Percentiles rank a stretch among this genome's conserved stretches.
These are phyloP conservation scores for Brachyopa scutellaris DNA, from an alignment of 2,888 invertebrate species.

Conservation along the genomic window DNA sequence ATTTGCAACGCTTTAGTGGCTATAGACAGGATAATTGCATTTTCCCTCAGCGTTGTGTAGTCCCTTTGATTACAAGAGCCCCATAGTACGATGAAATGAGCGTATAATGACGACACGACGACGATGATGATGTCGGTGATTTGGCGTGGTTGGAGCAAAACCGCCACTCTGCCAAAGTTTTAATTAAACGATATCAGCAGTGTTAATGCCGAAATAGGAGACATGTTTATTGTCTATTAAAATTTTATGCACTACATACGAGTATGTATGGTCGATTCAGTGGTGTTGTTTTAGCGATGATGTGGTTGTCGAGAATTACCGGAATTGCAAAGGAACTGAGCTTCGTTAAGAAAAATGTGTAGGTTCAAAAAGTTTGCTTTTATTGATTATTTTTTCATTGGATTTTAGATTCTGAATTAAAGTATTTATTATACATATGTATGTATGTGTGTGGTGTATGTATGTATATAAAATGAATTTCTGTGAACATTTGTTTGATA, in stretches of 20 bases:
- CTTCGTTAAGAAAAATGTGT: constrained; percentile 1
- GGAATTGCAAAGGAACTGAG: background rate
- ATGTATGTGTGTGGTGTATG: no score
- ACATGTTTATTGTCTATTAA: constrained; percentile 64
- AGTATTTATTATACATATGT: no score
- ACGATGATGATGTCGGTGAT: constrained; percentile 11
- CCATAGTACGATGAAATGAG: constrained; percentile 33
- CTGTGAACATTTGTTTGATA: no score
- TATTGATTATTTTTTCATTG: no score
- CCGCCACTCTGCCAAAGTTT: constrained; percentile 45
- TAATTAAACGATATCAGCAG: constrained; percentile 50
- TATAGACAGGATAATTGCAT: constrained; percentile 66
- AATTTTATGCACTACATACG: constrained; percentile 30
- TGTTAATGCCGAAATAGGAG: constrained; percentile 53
- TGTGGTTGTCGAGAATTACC: background rate
- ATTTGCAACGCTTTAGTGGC: constrained; percentile 64
- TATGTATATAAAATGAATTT: no score
- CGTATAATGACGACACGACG: constrained; percentile 11
- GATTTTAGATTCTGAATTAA: no score
- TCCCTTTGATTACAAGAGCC: constrained; percentile 57
- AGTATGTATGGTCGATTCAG: background rate
- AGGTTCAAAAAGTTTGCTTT: background rate
- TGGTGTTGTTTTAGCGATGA: background rate
- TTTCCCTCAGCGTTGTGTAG: constrained; percentile 35
- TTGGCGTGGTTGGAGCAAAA: constrained; percentile 9